Evolutionary conservation across 2,797 vertebrate genomes (phyloP).

Genomic region (Erpetoichthys calabaricus): DNA sequence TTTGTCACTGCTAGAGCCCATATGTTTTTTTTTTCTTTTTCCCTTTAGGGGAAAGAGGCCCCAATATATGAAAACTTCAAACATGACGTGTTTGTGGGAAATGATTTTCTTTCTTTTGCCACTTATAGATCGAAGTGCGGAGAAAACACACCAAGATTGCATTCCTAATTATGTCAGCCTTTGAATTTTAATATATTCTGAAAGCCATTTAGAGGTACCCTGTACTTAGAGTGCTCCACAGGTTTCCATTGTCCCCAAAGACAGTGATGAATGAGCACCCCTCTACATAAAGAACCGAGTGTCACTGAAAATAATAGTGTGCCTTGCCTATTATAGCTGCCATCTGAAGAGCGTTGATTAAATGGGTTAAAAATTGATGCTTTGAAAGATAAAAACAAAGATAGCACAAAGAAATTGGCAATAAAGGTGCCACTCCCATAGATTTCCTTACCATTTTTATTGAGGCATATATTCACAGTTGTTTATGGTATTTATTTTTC

Average conservation of each 20-base stretch:
- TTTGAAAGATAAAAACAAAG: slow-evolving; percentile 8
- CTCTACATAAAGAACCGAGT: slow-evolving; percentile 30
- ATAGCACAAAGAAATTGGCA: background rate
- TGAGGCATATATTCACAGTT: background rate
- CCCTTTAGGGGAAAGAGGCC: background rate
- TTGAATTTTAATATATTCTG: slow-evolving; percentile 20
- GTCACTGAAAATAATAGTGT: slow-evolving; percentile 20
- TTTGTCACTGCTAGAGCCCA: slow-evolving; percentile 5
- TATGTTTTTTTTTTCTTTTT: background rate
- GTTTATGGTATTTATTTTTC: background rate
- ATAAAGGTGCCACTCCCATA: background rate
- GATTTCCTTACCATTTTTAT: background rate
- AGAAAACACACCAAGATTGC: background rate
- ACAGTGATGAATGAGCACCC: slow-evolving; percentile 38
- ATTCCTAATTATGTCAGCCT: slow-evolving; percentile 9
- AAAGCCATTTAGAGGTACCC: slow-evolving; percentile 20
- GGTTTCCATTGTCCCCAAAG: slow-evolving; percentile 35
- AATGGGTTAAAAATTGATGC: slow-evolving; percentile 21
- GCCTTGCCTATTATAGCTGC: slow-evolving; percentile 19
- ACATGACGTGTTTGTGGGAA: background rate
- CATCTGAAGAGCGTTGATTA: slow-evolving; percentile 27
- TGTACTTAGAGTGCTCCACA: slow-evolving; percentile 32
- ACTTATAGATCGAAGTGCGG: background rate
- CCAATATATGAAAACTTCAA: background rate
- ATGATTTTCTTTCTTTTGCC: background rate